A percentile compares a stretch with the other conserved stretches of the same genome.
These are phyloP conservation scores for Monochamus alternatus DNA, from an alignment of 2,888 invertebrate genomes.

Conservation along the genomic window DNA sequence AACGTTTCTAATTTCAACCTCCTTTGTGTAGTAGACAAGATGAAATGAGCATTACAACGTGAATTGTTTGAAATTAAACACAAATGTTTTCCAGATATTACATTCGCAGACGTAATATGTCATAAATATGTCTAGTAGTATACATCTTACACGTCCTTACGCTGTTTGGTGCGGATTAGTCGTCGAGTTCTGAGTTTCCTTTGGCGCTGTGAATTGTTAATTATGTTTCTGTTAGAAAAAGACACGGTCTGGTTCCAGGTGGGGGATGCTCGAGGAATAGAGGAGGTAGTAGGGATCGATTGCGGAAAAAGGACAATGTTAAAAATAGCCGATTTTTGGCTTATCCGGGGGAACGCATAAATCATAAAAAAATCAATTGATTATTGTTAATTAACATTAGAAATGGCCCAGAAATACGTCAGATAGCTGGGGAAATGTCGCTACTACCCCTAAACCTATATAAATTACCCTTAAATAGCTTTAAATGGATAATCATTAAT, in stretches of 20 bases:
- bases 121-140: constrained; percentile 34
- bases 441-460: no score
- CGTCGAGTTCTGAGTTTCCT: constrained; percentile 5
- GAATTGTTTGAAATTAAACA: constrained; percentile 52
- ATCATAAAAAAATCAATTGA: no score
- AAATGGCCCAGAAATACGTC: no score
- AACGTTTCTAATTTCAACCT: constrained; percentile 54
- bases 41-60: constrained; percentile 50
- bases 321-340: no score
- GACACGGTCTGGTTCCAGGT: not conserved
- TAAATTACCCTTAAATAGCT: no score
- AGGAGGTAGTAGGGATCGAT: no score
- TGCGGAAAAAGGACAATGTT: no score
- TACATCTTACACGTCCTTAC: constrained; percentile 29
- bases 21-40: constrained; percentile 53
- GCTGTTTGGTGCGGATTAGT: constrained; percentile 1
- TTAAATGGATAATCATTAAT: no score
- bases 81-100: constrained; percentile 50
- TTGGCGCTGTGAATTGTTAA: not conserved
- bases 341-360: no score
- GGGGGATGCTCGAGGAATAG: no score
- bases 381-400: no score
- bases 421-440: no score
- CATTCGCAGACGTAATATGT: constrained; percentile 33
- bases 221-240: not conserved